Conservation (phyloP, 2,797 vertebrate species). For the Urocyon cinereoargenteus region DNA sequence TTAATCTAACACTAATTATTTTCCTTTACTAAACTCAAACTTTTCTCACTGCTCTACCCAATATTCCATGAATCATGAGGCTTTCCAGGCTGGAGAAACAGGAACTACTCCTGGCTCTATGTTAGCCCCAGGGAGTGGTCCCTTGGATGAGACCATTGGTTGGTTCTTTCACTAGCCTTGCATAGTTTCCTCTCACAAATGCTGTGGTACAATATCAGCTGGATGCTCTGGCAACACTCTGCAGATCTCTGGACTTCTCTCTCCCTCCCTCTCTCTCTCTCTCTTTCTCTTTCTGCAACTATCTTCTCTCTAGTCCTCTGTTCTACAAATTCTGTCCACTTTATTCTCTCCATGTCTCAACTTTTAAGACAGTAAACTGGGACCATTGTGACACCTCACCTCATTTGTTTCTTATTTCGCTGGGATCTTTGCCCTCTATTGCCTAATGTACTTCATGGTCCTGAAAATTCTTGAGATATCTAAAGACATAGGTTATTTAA, state of each 20-base stretch:
- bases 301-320: background rate
- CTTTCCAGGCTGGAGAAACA: background rate
- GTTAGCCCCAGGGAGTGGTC: background rate
- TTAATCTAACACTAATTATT: background rate
- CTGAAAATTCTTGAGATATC: background rate
- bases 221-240: too few relatives aligned
- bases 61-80: too few relatives aligned
- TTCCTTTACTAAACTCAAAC: background rate
- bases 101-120: background rate
- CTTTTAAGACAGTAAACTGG: background rate
- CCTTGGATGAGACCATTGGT: too few relatives aligned
- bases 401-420: background rate
- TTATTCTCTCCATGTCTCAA: background rate
- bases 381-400: background rate
- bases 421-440: background rate
- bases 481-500: too few relatives aligned
- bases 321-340: background rate
- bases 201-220: background rate
- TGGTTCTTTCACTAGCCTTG: background rate
- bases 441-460: background rate
- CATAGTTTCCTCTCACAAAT: background rate
- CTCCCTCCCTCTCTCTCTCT: background rate
- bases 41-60: background rate
- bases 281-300: background rate
- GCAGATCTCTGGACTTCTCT: background rate